Percentiles rank a stretch among this genome's conserved stretches.
Conservation (phyloP, 2,888 invertebrate species). For the Crossocerus cetratus region DNA sequence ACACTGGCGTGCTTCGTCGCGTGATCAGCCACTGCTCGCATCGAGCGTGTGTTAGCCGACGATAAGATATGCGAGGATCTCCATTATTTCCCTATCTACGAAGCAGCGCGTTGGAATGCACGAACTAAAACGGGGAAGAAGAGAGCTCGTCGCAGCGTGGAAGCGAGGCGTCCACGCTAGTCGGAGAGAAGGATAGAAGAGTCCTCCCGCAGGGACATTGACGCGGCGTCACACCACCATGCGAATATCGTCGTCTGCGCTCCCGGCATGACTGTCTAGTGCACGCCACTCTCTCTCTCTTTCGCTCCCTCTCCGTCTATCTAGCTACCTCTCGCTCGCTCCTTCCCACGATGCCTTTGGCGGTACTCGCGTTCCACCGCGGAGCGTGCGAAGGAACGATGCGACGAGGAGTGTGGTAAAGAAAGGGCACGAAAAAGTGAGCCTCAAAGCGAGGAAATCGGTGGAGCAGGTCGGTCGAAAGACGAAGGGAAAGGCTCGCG, state of each 20-base stretch:
- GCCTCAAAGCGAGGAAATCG: background rate
- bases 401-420: background rate
- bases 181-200: too few relatives aligned
- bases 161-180: too few relatives aligned
- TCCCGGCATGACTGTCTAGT: constrained; percentile 34
- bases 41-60: too few relatives aligned
- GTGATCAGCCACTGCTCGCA: too few relatives aligned
- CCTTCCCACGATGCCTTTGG: constrained; percentile 17
- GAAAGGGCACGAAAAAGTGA: background rate
- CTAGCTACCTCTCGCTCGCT: constrained; percentile 15
- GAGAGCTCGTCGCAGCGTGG: too few relatives aligned
- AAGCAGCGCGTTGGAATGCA: background rate
- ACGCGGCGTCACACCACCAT: constrained; percentile 47
- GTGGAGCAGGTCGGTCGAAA: background rate
- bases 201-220: constrained; percentile 29
- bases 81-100: constrained; percentile 21
- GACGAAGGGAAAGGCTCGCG: constrained; percentile 9
- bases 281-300: too few relatives aligned
- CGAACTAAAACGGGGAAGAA: too few relatives aligned
- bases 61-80: constrained; percentile 34
- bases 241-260: constrained; percentile 24
- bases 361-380: constrained; percentile 16
- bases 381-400: background rate
- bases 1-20: background rate
- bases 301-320: background rate